Evolutionary conservation across 2,888 invertebrate species (phyloP).

Genomic region (Salpingus planirostris): DNA sequence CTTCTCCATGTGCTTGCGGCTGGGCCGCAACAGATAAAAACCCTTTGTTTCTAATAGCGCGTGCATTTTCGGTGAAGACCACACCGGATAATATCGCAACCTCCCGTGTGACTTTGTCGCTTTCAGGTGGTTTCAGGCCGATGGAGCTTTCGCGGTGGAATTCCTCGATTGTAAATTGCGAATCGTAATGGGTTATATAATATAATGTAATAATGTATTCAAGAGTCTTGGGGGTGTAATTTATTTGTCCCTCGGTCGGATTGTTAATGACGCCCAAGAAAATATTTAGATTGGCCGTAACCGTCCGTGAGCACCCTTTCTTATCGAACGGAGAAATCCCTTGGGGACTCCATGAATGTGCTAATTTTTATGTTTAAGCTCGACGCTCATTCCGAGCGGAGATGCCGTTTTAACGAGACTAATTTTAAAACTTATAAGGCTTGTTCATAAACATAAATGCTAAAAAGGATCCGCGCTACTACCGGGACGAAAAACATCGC

Average conservation of each 20-base stretch:
- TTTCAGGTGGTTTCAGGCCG: too few species aligned
- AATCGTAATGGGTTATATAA: too few species aligned
- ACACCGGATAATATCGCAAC: too few species aligned
- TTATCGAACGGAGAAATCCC: constrained; percentile 22
- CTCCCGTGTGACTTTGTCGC: too few species aligned
- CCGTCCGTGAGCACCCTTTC: constrained; percentile 16
- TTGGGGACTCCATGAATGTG: constrained; percentile 25
- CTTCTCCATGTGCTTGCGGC: constrained; percentile 14
- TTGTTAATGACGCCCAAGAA: too few species aligned
- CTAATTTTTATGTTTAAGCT: constrained; percentile 31
- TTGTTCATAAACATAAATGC: constrained; percentile 29
- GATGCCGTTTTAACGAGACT: constrained; percentile 29
- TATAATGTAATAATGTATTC: too few species aligned
- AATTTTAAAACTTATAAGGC: constrained; percentile 34
- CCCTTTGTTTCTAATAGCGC: constrained; percentile 11
- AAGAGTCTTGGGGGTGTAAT: constrained; percentile 11
- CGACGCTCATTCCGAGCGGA: constrained; percentile 23
- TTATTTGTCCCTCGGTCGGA: too few species aligned
- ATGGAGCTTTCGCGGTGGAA: too few species aligned
- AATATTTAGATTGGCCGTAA: not conserved
- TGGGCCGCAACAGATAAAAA: constrained; percentile 14
- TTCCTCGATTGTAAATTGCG: too few species aligned
- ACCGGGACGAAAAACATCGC: constrained; percentile 5
- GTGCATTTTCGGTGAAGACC: constrained; percentile 8
- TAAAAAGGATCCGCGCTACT: constrained; percentile 14